Evolutionary conservation across 2,888 invertebrate genomes (phyloP).

Genomic region (Macrophya annulata): DNA sequence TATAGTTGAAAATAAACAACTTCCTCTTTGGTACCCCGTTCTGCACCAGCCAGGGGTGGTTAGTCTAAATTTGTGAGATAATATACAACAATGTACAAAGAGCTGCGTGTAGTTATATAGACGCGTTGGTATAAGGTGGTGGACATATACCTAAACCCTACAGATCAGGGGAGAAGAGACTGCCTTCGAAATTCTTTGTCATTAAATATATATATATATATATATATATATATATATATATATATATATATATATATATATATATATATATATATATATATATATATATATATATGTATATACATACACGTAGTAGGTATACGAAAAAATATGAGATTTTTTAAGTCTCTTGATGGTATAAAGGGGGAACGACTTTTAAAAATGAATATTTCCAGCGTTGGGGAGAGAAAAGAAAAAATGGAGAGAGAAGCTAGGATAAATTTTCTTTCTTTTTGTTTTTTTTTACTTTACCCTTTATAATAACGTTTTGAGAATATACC

Average conservation of each 20-base stretch:
- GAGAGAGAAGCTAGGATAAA: neutral
- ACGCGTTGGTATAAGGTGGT: neutral
- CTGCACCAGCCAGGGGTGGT: neutral
- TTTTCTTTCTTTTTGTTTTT: neutral
- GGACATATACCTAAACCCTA: neutral
- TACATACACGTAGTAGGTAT: no score
- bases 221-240: no score
- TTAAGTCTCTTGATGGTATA: neutral
- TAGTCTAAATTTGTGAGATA: conserved; percentile 22
- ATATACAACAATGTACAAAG: conserved; percentile 37
- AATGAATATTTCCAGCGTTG: neutral
- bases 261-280: no score
- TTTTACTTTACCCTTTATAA: neutral
- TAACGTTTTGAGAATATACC: neutral
- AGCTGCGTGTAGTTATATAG: neutral
- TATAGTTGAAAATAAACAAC: conserved; percentile 42
- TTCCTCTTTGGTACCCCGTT: neutral
- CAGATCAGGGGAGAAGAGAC: neutral
- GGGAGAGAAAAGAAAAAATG: neutral
- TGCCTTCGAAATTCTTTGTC: neutral
- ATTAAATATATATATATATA: neutral
- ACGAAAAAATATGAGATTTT: neutral
- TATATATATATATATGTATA: no score
- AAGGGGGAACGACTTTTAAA: neutral
- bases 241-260: no score